phyloP scores from a whole-genome alignment of 53 echinoderm and acorn worm genomes.

The Astropecten irregularis region DNA sequence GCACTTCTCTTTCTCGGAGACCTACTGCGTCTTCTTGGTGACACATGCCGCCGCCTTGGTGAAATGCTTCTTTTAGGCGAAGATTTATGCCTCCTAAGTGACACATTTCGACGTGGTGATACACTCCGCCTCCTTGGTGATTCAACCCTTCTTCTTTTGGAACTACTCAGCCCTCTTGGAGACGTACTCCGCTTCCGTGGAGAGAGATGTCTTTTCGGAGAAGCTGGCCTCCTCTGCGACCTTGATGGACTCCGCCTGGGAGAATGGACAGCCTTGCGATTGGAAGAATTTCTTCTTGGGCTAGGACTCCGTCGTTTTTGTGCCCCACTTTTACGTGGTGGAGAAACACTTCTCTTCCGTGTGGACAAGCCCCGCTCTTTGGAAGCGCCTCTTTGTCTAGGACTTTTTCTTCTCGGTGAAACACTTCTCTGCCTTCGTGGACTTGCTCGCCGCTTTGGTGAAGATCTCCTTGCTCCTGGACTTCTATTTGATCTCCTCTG shows the following conservation, averaged over 20 bases:
- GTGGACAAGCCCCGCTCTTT: conserved; percentile 29
- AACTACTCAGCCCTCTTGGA: conserved; percentile 5
- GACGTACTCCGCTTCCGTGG: conserved; percentile 28
- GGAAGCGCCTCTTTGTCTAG: conserved; percentile 10
- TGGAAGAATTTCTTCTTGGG: conserved; percentile 1
- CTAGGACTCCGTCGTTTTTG: conserved; percentile 26
- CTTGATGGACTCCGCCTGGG: conserved; percentile 15
- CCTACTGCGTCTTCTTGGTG: not conserved
- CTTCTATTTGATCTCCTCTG: conserved; percentile 18
- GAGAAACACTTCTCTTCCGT: conserved; percentile 33
- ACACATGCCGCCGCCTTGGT: not conserved
- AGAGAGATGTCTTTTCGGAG: conserved; percentile 20
- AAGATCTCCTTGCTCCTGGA: conserved; percentile 1
- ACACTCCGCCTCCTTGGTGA: not conserved
- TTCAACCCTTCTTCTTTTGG: not conserved
- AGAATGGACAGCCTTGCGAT: not conserved
- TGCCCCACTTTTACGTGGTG: conserved; percentile 9
- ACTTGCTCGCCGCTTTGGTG: conserved; percentile 24
- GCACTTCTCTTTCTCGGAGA: conserved; percentile 15
- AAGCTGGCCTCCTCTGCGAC: conserved; percentile 5
- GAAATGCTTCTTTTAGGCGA: not conserved
- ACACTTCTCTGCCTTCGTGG: conserved; percentile 34
- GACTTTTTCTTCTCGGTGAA: conserved; percentile 42
- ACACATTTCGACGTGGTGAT: conserved; percentile 12
- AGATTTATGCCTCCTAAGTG: not conserved